Base-by-base conservation (phyloP, 35 echinoderm and acorn worm genomes). In the Anneissia japonica region DNA sequence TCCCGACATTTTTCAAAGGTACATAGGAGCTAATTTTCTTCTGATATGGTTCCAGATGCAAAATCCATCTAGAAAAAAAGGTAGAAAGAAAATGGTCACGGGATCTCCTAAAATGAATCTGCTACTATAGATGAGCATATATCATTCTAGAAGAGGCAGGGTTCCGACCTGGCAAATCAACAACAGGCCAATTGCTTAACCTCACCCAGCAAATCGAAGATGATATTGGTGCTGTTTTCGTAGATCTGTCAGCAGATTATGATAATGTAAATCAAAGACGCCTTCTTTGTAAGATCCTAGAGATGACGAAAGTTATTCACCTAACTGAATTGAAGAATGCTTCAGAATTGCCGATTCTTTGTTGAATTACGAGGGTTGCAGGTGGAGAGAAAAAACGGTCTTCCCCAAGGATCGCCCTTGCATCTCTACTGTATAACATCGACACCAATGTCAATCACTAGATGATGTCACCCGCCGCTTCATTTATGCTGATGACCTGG, bases 131-230 rank as follows among this genome's bases (percentile, higher is more conserved):
- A 90, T 72, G 74, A 91, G 38, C n/a, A n/a, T 43, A 73, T 35
- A 76, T 91, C 36, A 91, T 91, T 76, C 89, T 77, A 29, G 84
- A 91, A 31, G 29, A 74, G 31, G 83, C 84, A 45, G 89, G 89
- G 35, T 91, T 91, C 77, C 83, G 84, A 4, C 89, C 89, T 1
- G 83, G 89, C 17, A 91, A 81, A 74, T 91, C 83, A 0, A 79
- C 38, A 16, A 86, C 84, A 9, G 14, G 40, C 40, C 74, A 84
- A 46, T 6, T 84, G 14, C 73, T 32, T 78, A 83, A 81, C 76
- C 77, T 83, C 87, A 88, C 77, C 29, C 87, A 88, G 79, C 31
- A 87, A 75, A 86, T 91, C 33, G 89, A 91, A 46, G 77, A 91
- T 38, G 89, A 83, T 56, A 91, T 77, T 38, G 89, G 89, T 0